These are phyloP conservation scores for Diplogasteroides magnus DNA, from an alignment of 1,140 invertebrate species.

Conservation along the genomic window DNA sequence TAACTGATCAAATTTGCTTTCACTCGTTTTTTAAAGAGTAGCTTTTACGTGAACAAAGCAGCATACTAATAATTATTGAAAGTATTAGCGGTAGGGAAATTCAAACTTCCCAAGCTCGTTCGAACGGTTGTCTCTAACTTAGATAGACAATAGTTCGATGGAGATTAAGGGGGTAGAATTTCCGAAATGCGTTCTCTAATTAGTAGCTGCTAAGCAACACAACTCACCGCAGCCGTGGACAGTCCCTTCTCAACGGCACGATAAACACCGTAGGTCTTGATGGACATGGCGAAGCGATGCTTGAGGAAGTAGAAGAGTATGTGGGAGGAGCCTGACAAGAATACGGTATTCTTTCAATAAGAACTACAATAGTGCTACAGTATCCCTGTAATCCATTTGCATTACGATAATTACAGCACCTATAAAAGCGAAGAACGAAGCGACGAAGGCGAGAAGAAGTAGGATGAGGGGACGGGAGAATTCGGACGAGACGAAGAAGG, in stretches of 20 bases:
- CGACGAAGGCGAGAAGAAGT: constrained; percentile 3
- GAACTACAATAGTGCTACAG: too few relatives aligned
- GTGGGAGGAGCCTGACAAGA: constrained; percentile 1
- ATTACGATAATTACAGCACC: neutral
- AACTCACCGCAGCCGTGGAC: neutral
- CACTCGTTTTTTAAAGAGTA: too few relatives aligned
- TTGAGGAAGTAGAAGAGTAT: constrained; percentile 6
- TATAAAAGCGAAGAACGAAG: constrained; percentile 8
- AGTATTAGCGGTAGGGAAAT: too few relatives aligned
- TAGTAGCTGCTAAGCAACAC: neutral
- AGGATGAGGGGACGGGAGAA: constrained; percentile 1
- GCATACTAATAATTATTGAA: too few relatives aligned
- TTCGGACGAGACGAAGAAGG: too few relatives aligned
- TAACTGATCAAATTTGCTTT: too few relatives aligned
- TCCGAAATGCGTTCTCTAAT: neutral
- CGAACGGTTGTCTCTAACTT: too few relatives aligned
- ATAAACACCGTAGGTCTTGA: neutral
- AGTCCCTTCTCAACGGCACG: neutral
- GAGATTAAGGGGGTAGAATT: too few relatives aligned
- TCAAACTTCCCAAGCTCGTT: too few relatives aligned
- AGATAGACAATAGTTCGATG: too few relatives aligned
- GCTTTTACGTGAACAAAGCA: too few relatives aligned
- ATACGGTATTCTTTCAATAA: neutral
- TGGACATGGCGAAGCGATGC: constrained; percentile 4
- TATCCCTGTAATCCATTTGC: too few relatives aligned